phyloP scores from a whole-genome alignment of 2,888 invertebrate species.

The Lithodes maja region DNA sequence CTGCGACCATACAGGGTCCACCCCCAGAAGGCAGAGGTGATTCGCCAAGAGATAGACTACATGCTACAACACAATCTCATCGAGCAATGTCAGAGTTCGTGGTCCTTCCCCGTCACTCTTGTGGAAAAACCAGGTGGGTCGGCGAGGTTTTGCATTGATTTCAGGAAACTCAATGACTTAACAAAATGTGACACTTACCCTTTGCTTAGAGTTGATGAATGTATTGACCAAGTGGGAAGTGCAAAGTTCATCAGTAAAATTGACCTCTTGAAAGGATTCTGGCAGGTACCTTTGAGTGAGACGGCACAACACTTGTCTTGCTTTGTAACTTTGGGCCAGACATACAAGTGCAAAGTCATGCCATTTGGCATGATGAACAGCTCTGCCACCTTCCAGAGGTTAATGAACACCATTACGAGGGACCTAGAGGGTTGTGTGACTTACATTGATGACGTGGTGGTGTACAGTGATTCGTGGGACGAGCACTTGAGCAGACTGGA shows the following conservation, averaged over 20 bases:
- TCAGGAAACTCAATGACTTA: neutral
- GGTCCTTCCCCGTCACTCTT: neutral
- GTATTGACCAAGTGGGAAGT: too few relatives aligned
- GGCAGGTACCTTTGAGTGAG: neutral
- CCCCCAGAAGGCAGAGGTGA: neutral
- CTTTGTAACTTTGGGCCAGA: neutral
- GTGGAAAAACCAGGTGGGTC: neutral
- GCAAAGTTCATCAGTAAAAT: too few relatives aligned
- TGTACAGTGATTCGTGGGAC: neutral
- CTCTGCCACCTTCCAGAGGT: constrained; percentile 4
- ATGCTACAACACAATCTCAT: neutral
- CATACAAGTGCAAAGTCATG: neutral
- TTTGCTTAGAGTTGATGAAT: too few relatives aligned
- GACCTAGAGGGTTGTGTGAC: neutral
- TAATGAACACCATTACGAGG: neutral
- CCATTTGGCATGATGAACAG: neutral
- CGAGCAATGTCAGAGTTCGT: neutral
- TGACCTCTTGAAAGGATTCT: too few relatives aligned
- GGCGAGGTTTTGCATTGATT: too few relatives aligned
- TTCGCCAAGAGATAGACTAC: neutral
- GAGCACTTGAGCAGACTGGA: constrained; percentile 8
- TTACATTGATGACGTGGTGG: constrained; percentile 13
- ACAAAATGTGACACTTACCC: neutral
- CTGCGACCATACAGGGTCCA: neutral
- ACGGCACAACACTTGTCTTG: neutral